These are phyloP conservation scores for Zaprionus camerounensis DNA, from an alignment of 1,140 invertebrate genomes.

Conservation along the genomic window DNA sequence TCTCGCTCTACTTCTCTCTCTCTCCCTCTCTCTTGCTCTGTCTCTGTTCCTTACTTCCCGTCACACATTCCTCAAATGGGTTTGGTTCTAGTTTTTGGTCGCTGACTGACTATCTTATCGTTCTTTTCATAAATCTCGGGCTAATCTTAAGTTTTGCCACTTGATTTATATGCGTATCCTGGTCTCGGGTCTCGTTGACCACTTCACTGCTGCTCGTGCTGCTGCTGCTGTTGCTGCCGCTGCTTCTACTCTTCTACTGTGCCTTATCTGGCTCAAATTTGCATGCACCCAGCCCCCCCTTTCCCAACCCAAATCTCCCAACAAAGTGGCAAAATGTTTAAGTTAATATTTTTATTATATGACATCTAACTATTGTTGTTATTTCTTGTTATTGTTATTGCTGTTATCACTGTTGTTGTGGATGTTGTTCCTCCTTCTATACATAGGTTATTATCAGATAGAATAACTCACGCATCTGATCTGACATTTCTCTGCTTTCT, in stretches of 20 bases:
- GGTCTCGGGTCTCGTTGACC: background rate
- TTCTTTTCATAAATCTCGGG: conserved; percentile 6
- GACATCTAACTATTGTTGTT: conserved; percentile 12
- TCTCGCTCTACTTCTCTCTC: background rate
- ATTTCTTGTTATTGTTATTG: conserved; percentile 9
- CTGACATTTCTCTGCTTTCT: conserved; percentile 31
- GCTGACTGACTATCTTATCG: conserved; percentile 28
- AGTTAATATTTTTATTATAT: conserved; percentile 16
- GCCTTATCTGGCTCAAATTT: background rate
- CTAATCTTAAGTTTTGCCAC: conserved; percentile 47
- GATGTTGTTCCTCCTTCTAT: conserved; percentile 2
- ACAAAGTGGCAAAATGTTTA: conserved; percentile 10
- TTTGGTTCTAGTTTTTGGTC: conserved; percentile 1
- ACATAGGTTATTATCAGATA: background rate
- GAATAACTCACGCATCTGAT: conserved; percentile 22
- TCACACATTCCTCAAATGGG: background rate
- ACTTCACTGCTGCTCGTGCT: conserved; percentile 1
- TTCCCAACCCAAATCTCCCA: background rate
- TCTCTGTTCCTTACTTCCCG: conserved; percentile 3
- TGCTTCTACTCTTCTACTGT: background rate
- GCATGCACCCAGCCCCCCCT: background rate
- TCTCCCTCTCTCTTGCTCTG: background rate
- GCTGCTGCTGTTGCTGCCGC: conserved; percentile 4
- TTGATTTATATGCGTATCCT: conserved; percentile 59
- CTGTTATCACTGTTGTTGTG: conserved; percentile 11